These are phyloP conservation scores for Eutolmus rufibarbis DNA, from an alignment of 2,888 invertebrate species.

Conservation along the genomic window DNA sequence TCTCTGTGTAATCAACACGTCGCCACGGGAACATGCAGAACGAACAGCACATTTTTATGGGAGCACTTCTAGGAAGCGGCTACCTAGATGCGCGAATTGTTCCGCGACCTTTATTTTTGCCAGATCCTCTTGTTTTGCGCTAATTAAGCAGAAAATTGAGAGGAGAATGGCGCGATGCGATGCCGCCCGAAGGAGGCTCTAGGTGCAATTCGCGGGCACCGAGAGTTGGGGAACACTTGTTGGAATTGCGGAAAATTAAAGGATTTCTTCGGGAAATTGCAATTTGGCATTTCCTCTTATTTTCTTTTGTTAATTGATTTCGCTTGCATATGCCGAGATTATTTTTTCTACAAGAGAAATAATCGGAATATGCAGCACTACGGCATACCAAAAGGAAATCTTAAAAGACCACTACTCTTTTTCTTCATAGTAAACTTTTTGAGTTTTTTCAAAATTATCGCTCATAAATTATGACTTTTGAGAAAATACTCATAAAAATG, in stretches of 20 bases:
- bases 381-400: background rate
- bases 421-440: too few species aligned
- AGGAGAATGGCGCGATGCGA: background rate
- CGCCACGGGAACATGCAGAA: constrained; percentile 35
- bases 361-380: background rate
- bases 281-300: background rate
- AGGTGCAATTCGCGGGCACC: background rate
- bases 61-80: constrained; percentile 27
- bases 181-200: background rate
- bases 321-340: background rate
- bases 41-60: background rate
- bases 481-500: too few species aligned
- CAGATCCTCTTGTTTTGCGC: constrained; percentile 6
- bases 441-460: too few species aligned
- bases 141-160: constrained; percentile 32
- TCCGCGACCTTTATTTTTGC: background rate
- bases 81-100: constrained; percentile 29
- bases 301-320: background rate
- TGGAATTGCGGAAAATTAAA: background rate
- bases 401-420: too few species aligned
- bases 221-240: background rate
- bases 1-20: constrained; percentile 25
- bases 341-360: background rate
- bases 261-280: background rate
- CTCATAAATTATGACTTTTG: too few species aligned